Evolutionary conservation across 2,888 invertebrate species (phyloP), one percentile per base, ranked within the genome.

Genomic region (Nephrotoma appendiculata): DNA sequence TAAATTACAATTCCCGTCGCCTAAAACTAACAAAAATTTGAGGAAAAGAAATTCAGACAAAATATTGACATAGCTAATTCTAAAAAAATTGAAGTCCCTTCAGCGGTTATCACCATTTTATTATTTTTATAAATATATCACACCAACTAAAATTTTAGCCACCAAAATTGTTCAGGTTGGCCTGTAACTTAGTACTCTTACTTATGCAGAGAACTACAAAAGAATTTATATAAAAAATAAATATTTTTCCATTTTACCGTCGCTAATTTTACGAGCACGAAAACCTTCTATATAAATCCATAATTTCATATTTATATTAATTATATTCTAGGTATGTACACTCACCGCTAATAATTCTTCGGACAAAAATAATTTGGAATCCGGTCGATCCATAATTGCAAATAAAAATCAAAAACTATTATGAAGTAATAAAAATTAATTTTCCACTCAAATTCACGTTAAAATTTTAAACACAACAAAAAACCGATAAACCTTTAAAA

Each of bases 341-440:
- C 86, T 86, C 41, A 86, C 86, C 86, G 52, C 57, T 86, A 86
- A 52, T 52, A 86, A 52, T 41, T 86, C 86, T 11, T 86, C 86
- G n/a, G 86, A n/a, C 41, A 86, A 86, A 52, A 86, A 86, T 86
- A 57, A 41, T 86, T 86, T 86, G 42, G 86, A 42, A 42, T 86
- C 86, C 57, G 41, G 86, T 9, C 86, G 86, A 86, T 86, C 86
- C 86, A 86, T 86, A n/a, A 19, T 85, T 83, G 19, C 19, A 12
- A 19, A 83, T 5, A 19, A 83, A 83, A 15, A 11, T 44, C 31
- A 31, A 2, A 44, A 44, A 11, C 44, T 44, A 44, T 44, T 9
- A 44, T 2, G 31, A 31, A 31, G 31, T 31, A 11, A 83, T 44
- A 44, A 71, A 31, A 9, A 71, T 71, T 31, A 71, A 71, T 31